A percentile compares a stretch with the other conserved stretches of the same genome.
Conservation (phyloP, 2,113 vertebrate species). For the Phalacrocorax brasilianus region DNA sequence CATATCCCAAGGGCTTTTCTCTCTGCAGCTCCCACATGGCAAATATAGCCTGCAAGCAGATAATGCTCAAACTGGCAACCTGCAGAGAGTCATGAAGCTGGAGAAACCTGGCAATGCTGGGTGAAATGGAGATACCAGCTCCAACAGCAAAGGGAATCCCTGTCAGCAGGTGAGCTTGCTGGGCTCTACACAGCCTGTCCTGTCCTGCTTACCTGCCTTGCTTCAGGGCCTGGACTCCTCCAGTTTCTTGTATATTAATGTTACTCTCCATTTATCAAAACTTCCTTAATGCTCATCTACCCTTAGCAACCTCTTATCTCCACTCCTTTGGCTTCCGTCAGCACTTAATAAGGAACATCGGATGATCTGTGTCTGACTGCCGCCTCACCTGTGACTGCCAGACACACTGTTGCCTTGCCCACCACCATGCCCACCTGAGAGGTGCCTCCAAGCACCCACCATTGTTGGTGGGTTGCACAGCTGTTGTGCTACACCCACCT, state of each 20-base stretch:
- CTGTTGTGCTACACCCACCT: neutral
- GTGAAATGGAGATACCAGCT: neutral
- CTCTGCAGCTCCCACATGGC: neutral
- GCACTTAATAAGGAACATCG: neutral
- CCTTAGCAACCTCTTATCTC: neutral
- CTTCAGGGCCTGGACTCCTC: neutral
- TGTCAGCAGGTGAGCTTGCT: neutral
- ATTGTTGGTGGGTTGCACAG: neutral
- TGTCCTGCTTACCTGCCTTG: neutral
- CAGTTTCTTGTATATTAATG: neutral
- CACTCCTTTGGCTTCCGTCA: neutral
- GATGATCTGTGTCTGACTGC: neutral
- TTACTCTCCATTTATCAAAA: neutral
- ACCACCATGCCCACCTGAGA: neutral
- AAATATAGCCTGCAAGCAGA: neutral
- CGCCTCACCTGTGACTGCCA: neutral
- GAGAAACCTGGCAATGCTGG: neutral
- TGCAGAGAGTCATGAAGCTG: neutral
- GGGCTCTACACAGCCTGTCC: neutral
- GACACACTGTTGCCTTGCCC: neutral
- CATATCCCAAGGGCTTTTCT: neutral
- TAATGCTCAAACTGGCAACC: neutral
- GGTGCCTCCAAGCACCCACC: neutral
- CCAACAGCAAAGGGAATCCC: neutral
- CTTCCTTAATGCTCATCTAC: neutral